Conservation (phyloP, 1,140 invertebrate genomes). For the Oedothorax gibbosus region DNA sequence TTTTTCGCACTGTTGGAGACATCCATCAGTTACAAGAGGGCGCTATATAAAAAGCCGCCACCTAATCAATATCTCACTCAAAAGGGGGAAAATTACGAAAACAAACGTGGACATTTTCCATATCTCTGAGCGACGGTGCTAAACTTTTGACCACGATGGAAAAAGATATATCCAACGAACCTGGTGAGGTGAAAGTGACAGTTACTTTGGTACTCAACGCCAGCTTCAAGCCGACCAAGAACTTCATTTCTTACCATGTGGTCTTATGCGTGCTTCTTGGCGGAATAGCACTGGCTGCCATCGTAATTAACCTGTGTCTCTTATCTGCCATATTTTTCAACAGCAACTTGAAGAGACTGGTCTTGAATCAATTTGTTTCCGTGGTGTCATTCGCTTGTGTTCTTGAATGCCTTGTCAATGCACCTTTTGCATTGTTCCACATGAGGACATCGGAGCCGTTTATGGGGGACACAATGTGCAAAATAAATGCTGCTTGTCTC, state of each 20-base stretch:
- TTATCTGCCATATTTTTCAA: conserved; percentile 26
- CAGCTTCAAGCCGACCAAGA: conserved; percentile 29
- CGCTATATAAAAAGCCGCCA: neutral
- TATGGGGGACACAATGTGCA: conserved; percentile 19
- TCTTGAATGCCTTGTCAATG: conserved; percentile 26
- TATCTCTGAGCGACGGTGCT: neutral
- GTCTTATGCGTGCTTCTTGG: neutral
- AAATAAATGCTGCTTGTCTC: conserved; percentile 20
- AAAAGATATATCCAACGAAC: neutral
- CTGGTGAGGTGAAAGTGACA: conserved; percentile 43
- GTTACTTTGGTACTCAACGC: conserved; percentile 43
- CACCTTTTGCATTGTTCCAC: conserved; percentile 27
- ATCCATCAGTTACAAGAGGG: conserved; percentile 2
- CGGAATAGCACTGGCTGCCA: conserved; percentile 12
- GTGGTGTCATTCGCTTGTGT: conserved; percentile 24
- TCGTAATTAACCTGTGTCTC: conserved; percentile 10
- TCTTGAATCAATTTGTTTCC: conserved; percentile 27
- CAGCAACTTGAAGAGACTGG: conserved; percentile 39
- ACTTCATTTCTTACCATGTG: neutral
- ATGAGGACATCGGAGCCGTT: conserved; percentile 12
- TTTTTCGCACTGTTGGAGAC: no score
- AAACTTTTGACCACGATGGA: conserved; percentile 13
- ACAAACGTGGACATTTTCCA: neutral
- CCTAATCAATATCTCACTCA: conserved; percentile 28
- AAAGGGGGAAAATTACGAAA: conserved; percentile 17